These are phyloP conservation scores for Arrhopalites spinosus DNA, from an alignment of 2,888 invertebrate species.

Conservation along the genomic window DNA sequence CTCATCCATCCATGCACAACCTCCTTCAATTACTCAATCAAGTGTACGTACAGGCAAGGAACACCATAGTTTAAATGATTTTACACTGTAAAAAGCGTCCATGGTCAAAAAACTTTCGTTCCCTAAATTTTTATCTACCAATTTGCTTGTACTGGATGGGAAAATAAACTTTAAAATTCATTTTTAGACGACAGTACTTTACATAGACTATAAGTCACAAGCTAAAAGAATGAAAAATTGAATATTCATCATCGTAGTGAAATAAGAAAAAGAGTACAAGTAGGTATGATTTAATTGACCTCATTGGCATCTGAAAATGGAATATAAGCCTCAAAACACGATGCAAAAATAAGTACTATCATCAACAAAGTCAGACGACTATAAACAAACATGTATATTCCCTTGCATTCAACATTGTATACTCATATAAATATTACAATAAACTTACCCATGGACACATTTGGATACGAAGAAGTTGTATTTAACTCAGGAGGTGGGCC, in stretches of 20 bases:
- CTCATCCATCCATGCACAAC: constrained; percentile 51
- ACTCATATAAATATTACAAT: background rate
- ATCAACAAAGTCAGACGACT: too few relatives aligned
- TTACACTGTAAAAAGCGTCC: constrained; percentile 24
- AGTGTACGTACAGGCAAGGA: constrained; percentile 20
- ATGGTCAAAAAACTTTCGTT: constrained; percentile 31
- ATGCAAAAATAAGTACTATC: too few relatives aligned
- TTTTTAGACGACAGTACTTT: background rate
- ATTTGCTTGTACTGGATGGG: background rate
- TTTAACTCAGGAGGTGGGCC: constrained; percentile 67
- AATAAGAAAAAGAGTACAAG: background rate
- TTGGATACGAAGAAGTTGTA: constrained; percentile 63
- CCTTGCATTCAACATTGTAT: too few relatives aligned
- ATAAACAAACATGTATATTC: too few relatives aligned
- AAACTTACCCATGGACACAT: constrained; percentile 58
- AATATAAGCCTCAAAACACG: too few relatives aligned
- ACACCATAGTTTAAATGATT: constrained; percentile 24
- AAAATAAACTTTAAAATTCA: background rate
- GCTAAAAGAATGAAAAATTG: background rate
- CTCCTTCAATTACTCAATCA: constrained; percentile 37
- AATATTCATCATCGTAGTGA: background rate
- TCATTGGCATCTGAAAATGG: too few relatives aligned
- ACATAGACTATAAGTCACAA: too few relatives aligned
- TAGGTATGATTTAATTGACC: too few relatives aligned
- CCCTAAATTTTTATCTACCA: background rate